Evolutionary conservation across 2,113 vertebrate genomes (phyloP).

Genomic region (Trinectes maculatus): DNA sequence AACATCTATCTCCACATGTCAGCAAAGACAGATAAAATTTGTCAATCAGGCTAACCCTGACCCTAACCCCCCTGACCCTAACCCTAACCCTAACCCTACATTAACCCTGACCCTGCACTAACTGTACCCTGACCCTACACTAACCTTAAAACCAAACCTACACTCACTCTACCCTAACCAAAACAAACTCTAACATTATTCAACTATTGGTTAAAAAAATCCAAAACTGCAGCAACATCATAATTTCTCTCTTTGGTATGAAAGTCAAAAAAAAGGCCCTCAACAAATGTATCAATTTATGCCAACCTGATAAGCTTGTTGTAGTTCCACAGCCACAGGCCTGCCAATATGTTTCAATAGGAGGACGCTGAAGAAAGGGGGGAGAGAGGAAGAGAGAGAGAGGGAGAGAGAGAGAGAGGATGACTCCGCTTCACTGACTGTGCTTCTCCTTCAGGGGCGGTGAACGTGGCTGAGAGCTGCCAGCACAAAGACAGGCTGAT

Average conservation of each 20-base stretch:
- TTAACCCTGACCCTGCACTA: too few species aligned
- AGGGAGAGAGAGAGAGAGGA: constrained; percentile 25
- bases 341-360: constrained; percentile 39
- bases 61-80: too few species aligned
- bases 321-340: constrained; percentile 35
- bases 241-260: background rate
- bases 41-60: background rate
- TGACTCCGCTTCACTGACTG: constrained; percentile 68
- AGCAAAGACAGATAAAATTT: background rate
- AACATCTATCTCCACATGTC: constrained; percentile 15
- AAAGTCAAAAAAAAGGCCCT: constrained; percentile 2
- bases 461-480: constrained; percentile 70
- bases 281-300: constrained; percentile 44
- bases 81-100: too few species aligned
- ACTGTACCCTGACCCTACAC: too few species aligned
- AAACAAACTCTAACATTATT: too few species aligned
- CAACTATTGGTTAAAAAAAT: too few species aligned
- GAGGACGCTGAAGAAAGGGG: background rate
- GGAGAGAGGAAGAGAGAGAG: background rate
- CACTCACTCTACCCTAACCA: too few species aligned
- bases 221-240: background rate
- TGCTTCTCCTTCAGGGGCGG: constrained; percentile 70
- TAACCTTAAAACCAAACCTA: too few species aligned
- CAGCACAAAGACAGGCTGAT: constrained; percentile 66
- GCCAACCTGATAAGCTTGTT: constrained; percentile 56